Base-by-base conservation (phyloP, 2,113 vertebrate genomes). In the Poeciliopsis occidentalis region DNA sequence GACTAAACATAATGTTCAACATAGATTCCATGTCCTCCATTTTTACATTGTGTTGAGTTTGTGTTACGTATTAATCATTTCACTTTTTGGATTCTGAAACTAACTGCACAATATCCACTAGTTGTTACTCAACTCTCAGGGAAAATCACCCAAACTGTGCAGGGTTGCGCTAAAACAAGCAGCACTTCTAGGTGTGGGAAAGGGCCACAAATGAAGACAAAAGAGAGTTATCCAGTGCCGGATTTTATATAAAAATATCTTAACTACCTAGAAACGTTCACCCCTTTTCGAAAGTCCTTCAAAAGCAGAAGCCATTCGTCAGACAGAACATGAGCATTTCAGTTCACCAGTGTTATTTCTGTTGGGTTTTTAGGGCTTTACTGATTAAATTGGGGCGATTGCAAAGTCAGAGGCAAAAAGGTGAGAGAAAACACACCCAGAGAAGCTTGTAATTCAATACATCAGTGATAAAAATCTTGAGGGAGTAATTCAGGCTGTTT, bases 391-490 rank as follows among this genome's bases (percentile, higher is more conserved):
- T 13, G 1, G 69, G 27, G n/a, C 13, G 32, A 17, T 32, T 13
- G 17, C 30, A 22, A 47, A 39, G 62, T 60, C 61, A 0, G 26
- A 67, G 24, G 39, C 47, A 22, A 67, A 80, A 63, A 34, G 32
- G 70, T 65, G 24, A 60, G 30, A 1, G 6, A 76, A 32, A 34
- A 41, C 65, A 51, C 73, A 73, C 72, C 75, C 68, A 39, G 63
- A 39, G 71, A 76, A 70, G 74, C 78, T 60, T 84, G 80, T 83
- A 88, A 88, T 82, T 85, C 80, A 73, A 87, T 82, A 75, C 62
- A 70, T 76, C 73, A 70, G 81, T 75, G 78, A 86, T 63, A 75
- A 61, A 78, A 80, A 82, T 79, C 85, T 79, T 84, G 73, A 71
- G 76, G 67, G 85, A 84, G 60, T 74, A 75, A 83, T 78, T 75